phyloP scores from a whole-genome alignment of 2,113 vertebrate species.

The Chaetodon trifascialis region DNA sequence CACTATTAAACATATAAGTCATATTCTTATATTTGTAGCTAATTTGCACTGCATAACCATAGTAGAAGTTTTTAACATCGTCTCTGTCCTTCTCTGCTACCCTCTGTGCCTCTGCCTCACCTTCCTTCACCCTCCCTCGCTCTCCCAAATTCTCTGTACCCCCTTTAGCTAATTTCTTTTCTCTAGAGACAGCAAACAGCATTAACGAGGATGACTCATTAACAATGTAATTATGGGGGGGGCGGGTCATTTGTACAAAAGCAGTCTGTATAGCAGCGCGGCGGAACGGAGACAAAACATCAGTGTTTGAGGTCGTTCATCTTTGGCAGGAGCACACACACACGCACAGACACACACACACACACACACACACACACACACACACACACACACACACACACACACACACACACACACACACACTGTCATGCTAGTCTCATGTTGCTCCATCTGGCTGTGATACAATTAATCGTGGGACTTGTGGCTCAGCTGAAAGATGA shows the following conservation, averaged over 20 bases:
- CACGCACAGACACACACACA: neutral
- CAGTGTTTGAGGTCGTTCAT: conserved; percentile 50
- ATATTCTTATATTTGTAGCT: neutral
- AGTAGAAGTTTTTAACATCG: conserved; percentile 2
- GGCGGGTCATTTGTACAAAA: conserved; percentile 66
- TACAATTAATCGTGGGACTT: conserved; percentile 15
- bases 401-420: neutral
- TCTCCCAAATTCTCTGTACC: conserved; percentile 10
- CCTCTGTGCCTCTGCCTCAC: conserved; percentile 3
- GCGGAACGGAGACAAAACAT: conserved; percentile 50
- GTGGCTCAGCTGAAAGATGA: conserved; percentile 56
- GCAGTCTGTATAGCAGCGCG: conserved; percentile 26
- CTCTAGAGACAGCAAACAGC: conserved; percentile 74
- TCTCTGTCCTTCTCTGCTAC: neutral
- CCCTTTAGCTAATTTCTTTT: conserved; percentile 56
- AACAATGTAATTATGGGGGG: conserved; percentile 76
- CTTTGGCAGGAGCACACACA: conserved; percentile 9
- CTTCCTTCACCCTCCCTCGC: conserved; percentile 1
- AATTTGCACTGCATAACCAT: neutral
- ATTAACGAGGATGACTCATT: conserved; percentile 78
- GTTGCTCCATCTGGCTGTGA: conserved; percentile 20
- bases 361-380: conserved; percentile 2
- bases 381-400: conserved; percentile 1
- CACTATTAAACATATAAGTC: neutral
- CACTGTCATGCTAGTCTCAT: conserved; percentile 40